Conservation (phyloP, 2,797 vertebrate genomes). For the Parotocinclus haroldoi region DNA sequence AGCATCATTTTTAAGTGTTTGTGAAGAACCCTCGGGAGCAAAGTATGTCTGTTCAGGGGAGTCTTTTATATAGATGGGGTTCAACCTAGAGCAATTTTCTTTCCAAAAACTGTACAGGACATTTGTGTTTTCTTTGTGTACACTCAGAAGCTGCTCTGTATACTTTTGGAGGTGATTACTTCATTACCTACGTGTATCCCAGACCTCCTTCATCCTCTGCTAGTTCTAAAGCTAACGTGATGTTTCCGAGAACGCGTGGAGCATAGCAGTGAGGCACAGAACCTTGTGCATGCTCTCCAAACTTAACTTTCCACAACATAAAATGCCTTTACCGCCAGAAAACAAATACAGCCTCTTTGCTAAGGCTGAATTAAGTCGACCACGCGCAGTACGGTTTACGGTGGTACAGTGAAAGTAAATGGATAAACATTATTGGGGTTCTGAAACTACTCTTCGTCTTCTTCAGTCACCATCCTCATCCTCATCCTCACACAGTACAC, state of each 20-base stretch:
- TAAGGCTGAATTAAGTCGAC: conserved; percentile 2
- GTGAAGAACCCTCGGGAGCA: too few species aligned
- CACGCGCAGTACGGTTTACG: conserved; percentile 11
- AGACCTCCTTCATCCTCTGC: not conserved
- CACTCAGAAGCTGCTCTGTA: not conserved
- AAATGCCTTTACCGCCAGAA: conserved; percentile 2
- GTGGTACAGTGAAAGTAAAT: conserved; percentile 30
- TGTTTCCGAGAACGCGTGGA: not conserved
- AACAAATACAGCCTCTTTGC: conserved; percentile 8
- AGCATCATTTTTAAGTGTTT: too few species aligned
- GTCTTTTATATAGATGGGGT: too few species aligned
- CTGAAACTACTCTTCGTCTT: conserved; percentile 62
- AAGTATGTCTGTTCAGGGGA: too few species aligned
- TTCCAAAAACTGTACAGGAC: too few species aligned
- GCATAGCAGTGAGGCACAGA: not conserved
- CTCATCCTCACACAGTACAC: conserved; percentile 56
- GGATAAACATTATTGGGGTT: conserved; percentile 38
- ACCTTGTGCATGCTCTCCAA: conserved; percentile 16
- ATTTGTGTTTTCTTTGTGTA: too few species aligned
- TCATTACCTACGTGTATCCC: too few species aligned
- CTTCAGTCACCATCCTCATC: conserved; percentile 66
- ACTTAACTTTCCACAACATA: conserved; percentile 42
- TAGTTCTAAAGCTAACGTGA: not conserved
- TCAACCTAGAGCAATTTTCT: too few species aligned
- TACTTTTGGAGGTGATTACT: not conserved